Evolutionary conservation across 2,888 invertebrate species (phyloP).

Genomic region (Eristalis arbustorum): DNA sequence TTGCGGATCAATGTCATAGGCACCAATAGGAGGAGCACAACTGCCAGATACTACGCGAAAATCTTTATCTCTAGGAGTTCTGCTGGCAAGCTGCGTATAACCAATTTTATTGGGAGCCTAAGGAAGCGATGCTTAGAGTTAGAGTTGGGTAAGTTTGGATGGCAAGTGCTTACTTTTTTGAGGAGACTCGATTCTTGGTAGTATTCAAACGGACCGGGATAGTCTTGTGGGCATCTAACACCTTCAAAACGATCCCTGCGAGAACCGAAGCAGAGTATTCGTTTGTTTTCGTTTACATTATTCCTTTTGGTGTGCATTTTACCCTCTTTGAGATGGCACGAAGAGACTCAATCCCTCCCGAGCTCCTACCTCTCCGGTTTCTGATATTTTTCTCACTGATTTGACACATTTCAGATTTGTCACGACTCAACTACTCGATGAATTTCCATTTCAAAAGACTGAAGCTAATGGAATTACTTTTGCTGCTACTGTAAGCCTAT

Average conservation of each 20-base stretch:
- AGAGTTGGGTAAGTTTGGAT: no score
- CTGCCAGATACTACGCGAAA: not conserved
- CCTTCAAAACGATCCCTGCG: slow-evolving; percentile 8
- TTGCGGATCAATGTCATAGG: slow-evolving; percentile 72
- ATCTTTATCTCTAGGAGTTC: slow-evolving; percentile 72
- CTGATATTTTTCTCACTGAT: no score
- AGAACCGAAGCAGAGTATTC: slow-evolving; percentile 53
- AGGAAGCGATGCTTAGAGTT: no score
- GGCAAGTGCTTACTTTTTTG: slow-evolving; percentile 73
- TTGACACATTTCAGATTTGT: no score
- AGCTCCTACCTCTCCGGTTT: no score
- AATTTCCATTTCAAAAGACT: no score
- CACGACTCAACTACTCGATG: no score
- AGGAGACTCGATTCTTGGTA: slow-evolving; percentile 69
- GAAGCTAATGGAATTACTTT: no score
- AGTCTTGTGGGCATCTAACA: not conserved
- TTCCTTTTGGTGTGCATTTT: not conserved
- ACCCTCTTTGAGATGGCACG: not conserved
- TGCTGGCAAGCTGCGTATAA: slow-evolving; percentile 75
- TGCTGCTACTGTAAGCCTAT: no score
- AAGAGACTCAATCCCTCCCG: no score
- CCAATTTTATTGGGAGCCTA: slow-evolving; percentile 77
- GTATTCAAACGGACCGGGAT: slow-evolving; percentile 75
- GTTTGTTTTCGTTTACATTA: not conserved
- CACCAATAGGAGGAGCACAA: slow-evolving; percentile 74